Evolutionary conservation across 1,140 invertebrate species (phyloP), one percentile per base, ranked within the genome.

Genomic region (Euwallacea similis): DNA sequence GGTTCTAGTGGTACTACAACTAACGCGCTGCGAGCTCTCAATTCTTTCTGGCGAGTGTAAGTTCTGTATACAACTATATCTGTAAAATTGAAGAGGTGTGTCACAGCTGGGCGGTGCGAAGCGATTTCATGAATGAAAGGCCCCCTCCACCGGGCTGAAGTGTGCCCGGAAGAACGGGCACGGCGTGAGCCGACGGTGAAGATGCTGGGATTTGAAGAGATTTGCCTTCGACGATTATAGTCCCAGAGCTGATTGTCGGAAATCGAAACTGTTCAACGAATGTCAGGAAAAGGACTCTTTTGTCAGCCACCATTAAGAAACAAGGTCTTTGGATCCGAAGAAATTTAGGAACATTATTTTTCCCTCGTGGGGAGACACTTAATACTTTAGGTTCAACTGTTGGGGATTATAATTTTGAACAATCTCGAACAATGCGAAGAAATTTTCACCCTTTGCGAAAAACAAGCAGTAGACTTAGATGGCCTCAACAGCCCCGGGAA

Each of bases 61-160:
- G 59, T 69, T 69, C 56, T 44, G 59, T 9, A 69, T 69, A 69
- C 59, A 69, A 69, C 60, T 69, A 69, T 69, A 69, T 69, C 67
- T 69, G 62, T 69, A 63, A 63, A 69, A 69, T 69, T 62, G 62
- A 42, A 65, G 61, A 71, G 69, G 69, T 71, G 69, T 71, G 69
- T 71, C 60, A 64, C 42, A 64, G 15, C 10, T 56, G 62, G 69
- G 69, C 69, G 69, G 60, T 41, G 55, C 69, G 21, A 64, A 13
- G 53, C 47, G 59, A 47, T 58, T 71, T 71, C 60, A 71, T 71
- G 69, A 71, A 71, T 71, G 69, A 71, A 71, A 55, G 8, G 7
- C 69, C 69, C 69, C 61, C 46, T 41, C 53, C 43, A 10, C 3
- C 33, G 8, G 9, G 44, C 16, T 11, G 15, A 61, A 46, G 58